phyloP scores from a whole-genome alignment of 1,140 invertebrate genomes.

The Drosophila lacteicornis region DNA sequence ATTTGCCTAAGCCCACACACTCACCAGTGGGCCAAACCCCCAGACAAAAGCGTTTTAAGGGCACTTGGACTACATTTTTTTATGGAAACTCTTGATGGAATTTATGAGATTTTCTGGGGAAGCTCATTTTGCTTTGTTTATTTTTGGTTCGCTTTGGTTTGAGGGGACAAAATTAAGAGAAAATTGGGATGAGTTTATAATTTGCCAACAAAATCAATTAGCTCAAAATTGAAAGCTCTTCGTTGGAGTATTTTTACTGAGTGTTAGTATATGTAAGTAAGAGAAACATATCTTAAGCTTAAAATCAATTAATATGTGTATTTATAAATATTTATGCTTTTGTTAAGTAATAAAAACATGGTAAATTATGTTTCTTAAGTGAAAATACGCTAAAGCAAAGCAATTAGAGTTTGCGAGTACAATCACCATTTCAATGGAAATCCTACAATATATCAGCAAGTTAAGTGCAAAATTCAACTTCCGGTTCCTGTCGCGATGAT shows the following conservation, averaged over 20 bases:
- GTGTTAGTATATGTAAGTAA: not conserved
- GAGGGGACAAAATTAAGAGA: conserved; percentile 3
- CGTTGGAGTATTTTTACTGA: not conserved
- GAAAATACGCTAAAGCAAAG: not conserved
- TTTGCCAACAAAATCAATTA: conserved; percentile 73
- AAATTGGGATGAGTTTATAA: conserved; percentile 46
- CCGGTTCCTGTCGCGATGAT: conserved; percentile 58
- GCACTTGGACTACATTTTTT: conserved; percentile 30
- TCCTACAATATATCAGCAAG: conserved; percentile 30
- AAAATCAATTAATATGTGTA: too few species aligned
- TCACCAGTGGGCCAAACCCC: not conserved
- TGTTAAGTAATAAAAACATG: not conserved
- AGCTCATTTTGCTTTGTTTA: conserved; percentile 36
- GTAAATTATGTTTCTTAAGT: not conserved
- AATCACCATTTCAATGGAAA: not conserved
- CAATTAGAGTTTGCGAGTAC: conserved; percentile 3
- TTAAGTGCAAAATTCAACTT: conserved; percentile 46
- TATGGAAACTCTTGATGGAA: conserved; percentile 33
- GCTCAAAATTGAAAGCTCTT: conserved; percentile 39
- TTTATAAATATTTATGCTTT: not conserved
- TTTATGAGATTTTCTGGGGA: conserved; percentile 52
- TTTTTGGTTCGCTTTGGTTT: conserved; percentile 10
- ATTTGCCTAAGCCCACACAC: conserved; percentile 55
- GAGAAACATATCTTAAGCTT: not conserved
- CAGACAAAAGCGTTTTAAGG: conserved; percentile 25